phyloP scores from a whole-genome alignment of 2,888 invertebrate genomes.

The Caenorhabditis sp. region DNA sequence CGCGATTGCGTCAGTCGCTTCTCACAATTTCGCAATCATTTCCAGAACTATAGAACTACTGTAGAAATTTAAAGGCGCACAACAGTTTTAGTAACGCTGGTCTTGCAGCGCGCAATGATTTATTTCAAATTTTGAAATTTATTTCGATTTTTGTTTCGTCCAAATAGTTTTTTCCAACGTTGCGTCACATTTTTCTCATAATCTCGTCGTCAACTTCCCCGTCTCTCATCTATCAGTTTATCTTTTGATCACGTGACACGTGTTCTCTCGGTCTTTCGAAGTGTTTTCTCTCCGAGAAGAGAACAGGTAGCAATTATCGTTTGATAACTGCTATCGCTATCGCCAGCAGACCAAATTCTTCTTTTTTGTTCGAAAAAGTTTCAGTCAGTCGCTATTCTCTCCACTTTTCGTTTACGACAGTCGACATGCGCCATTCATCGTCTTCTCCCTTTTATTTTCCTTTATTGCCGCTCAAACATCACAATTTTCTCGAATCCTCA shows the following conservation, averaged over 20 bases:
- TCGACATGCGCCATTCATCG: background rate
- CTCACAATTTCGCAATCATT: background rate
- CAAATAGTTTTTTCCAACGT: background rate
- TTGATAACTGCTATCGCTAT: slow-evolving; percentile 25
- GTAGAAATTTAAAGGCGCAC: background rate
- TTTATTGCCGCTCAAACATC: slow-evolving; percentile 41
- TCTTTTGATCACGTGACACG: slow-evolving; percentile 53
- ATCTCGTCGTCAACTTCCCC: background rate
- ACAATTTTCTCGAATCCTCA: slow-evolving; percentile 13
- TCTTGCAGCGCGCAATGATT: no score
- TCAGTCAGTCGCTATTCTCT: background rate
- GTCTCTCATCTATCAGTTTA: background rate
- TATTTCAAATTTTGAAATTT: background rate
- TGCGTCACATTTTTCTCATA: background rate
- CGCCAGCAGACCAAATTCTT: background rate
- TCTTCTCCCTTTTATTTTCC: slow-evolving; percentile 20
- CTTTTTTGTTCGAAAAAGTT: background rate
- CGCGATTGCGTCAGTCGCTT: background rate
- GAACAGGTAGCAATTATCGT: slow-evolving; percentile 39
- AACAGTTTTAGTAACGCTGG: background rate
- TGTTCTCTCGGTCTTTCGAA: slow-evolving; percentile 35
- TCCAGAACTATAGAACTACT: background rate
- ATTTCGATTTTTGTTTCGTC: background rate
- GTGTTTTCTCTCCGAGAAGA: slow-evolving; percentile 20
- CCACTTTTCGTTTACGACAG: slow-evolving; percentile 3